Conservation (phyloP, 2,888 invertebrate species). For the Horisme vitalbata region DNA sequence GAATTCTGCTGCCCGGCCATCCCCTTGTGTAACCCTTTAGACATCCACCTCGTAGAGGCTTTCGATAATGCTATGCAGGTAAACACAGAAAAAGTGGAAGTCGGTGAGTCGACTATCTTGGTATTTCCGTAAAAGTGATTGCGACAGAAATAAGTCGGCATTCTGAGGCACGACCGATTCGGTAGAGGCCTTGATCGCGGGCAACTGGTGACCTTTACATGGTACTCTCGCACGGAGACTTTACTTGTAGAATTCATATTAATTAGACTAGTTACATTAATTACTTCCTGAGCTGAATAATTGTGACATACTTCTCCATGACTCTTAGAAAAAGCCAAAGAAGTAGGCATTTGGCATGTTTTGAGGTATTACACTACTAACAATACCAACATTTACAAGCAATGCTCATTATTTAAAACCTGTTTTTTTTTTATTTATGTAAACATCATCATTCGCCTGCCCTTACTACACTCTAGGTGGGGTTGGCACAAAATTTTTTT, state of each 20-base stretch:
- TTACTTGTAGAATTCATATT: constrained; percentile 22
- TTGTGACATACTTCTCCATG: background rate
- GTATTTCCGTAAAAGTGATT: constrained; percentile 28
- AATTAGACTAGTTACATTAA: constrained; percentile 29
- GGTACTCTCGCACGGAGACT: constrained; percentile 8
- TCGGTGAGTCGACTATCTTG: background rate
- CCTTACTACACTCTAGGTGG: too few species aligned
- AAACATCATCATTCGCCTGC: too few species aligned
- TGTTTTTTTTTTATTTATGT: too few species aligned
- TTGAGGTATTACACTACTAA: too few species aligned
- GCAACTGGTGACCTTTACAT: constrained; percentile 37
- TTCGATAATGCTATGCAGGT: too few species aligned
- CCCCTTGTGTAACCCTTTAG: too few species aligned
- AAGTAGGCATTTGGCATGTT: too few species aligned
- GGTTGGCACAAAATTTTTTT: too few species aligned
- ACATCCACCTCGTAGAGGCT: too few species aligned
- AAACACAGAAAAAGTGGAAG: constrained; percentile 5
- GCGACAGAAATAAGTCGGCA: constrained; percentile 11
- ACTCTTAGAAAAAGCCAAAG: background rate
- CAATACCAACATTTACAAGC: too few species aligned
- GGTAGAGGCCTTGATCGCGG: constrained; percentile 32
- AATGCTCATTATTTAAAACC: too few species aligned
- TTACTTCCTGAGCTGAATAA: constrained; percentile 24
- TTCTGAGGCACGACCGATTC: constrained; percentile 22
- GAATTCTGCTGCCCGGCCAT: too few species aligned